Evolutionary conservation across 2,797 vertebrate genomes (phyloP), one percentile per base, ranked within the genome.

Genomic region (Sebastes matsubarae): DNA sequence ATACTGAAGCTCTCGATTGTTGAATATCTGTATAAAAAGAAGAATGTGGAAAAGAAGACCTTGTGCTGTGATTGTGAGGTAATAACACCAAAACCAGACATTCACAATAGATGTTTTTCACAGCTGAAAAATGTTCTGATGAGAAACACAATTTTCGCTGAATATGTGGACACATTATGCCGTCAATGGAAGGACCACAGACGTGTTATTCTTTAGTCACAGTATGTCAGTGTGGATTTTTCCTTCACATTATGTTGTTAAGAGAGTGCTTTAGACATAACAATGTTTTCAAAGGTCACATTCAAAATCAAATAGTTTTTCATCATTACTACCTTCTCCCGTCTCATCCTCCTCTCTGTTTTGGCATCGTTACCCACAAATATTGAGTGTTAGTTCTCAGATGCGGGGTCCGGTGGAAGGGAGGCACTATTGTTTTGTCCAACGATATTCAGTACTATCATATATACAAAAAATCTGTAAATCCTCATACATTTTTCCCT

Each of bases 1-100:
- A 20, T 50, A 5, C 18, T 16, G 18, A 18, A 76, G 57, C 68
- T 32, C 20, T 64, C n/a, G 22, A 73, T 46, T 72, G 64, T 65
- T 78, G 66, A 70, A 68, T 46, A 36, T 59, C 63, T 30, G 68
- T 27, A 59, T 16, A 77, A 68, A 70, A 70, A 80, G 11, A 76
- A 36, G 57, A 18, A 36, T 20, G 42, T 11, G 38, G 46, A 76
- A 68, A 70, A 80, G 8, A 74, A 36, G 61, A 18, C n/a, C n/a
- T 16, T 68, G 73, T 68, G 34, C 34, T 52, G 34, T 59, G 18
- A 60, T 59, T 67, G 18, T 36, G 11, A 27, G 38, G 11, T 8
- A 11, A 42, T 22, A 61, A 65, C 55, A 60, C 6, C 25, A 27
- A 69, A 72, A 29, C 1, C 54, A 64, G 3, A 20, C 5, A 7